Base-by-base conservation (phyloP, 2,797 vertebrate species). In the Pangasius djambal region DNA sequence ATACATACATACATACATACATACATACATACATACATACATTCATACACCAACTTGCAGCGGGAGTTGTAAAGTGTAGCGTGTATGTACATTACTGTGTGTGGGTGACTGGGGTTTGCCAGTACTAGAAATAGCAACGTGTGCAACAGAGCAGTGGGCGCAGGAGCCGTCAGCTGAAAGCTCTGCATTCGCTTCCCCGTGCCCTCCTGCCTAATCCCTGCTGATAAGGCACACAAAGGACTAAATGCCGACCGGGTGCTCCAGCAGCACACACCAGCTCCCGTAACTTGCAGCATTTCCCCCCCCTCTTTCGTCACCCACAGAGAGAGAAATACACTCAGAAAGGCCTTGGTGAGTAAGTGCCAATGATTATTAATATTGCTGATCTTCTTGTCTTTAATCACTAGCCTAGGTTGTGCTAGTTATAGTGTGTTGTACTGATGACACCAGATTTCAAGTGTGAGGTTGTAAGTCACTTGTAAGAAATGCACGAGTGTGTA, bases 211-310 rank as follows among this genome's bases (percentile, higher is more conserved):
- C 88, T 96, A 95, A 96, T 96, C 95, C 94, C 92, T 94, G 94
- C 94, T 95, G 94, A 96, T 94, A 93, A 94, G 93, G 92, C 92
- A 91, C 92, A 94, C 92, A 92, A 93, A 95, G 94, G 94, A 94
- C 93, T 95, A 94, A 94, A 93, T 57, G 83, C 92, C 86, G 92
- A 89, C 92, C 70, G 89, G 93, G 92, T 94, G 92, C 91, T 93
- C 83, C 89, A 90, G 91, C 90, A 92, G 89, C 85, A 63, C 82
- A 65, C 82, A 77, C 65, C 55, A 77, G 78, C 59, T 84, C 61
- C 40, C 18, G 57, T 88, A 86, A 75, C 69, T n/a, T 37, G 10
- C 20, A 67, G 22, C 6, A 20, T 9, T 59, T 22, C 4, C 9
- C 13, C 57, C 59, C 18, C 16, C 55, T 44, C 70, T 79, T 65